phyloP scores from a whole-genome alignment of 2,797 vertebrate species.

The Artibeus jamaicensis region DNA sequence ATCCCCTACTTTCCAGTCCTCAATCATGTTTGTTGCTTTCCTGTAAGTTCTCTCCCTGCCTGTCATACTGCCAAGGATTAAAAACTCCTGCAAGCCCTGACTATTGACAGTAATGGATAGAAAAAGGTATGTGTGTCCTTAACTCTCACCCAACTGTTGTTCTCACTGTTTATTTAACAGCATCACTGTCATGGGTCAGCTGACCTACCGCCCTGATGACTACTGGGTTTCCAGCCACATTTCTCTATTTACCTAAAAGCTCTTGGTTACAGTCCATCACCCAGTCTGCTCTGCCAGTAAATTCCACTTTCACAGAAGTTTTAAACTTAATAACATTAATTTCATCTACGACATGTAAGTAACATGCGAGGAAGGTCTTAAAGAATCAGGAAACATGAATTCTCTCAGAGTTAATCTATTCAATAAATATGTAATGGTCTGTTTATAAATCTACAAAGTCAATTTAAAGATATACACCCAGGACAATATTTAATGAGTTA shows the following conservation, averaged over 20 bases:
- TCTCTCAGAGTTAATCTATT: background rate
- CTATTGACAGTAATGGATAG: background rate
- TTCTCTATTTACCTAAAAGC: constrained; percentile 19
- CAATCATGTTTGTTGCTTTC: background rate
- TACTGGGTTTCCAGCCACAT: background rate
- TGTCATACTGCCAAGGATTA: background rate
- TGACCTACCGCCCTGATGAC: background rate
- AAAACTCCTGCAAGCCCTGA: background rate
- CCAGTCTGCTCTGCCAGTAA: background rate
- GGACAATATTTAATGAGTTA: background rate
- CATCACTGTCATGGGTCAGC: background rate
- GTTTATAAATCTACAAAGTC: background rate
- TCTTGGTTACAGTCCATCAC: background rate
- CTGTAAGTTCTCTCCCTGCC: background rate
- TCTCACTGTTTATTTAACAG: background rate
- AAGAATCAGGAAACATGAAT: constrained; percentile 5
- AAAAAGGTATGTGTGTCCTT: background rate
- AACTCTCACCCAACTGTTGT: background rate
- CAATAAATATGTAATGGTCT: background rate
- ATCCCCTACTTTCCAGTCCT: background rate
- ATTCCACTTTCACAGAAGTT: background rate
- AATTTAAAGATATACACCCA: background rate
- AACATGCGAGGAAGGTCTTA: background rate
- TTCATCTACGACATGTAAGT: background rate
- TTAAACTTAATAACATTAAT: background rate